phyloP scores from a whole-genome alignment of 2,888 invertebrate genomes.

The Norana najaformis region DNA sequence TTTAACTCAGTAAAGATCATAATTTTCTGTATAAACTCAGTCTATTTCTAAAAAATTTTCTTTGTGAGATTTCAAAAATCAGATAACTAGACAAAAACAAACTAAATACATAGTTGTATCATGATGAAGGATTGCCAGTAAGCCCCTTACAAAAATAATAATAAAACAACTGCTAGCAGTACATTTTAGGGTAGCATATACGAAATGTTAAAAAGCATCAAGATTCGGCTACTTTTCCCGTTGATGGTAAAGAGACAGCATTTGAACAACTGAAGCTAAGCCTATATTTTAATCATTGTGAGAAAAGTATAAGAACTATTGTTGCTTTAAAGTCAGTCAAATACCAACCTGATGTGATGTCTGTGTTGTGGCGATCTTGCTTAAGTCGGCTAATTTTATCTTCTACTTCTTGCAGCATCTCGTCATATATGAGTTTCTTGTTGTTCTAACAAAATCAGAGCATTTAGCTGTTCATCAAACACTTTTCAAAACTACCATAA shows the following conservation, averaged over 20 bases:
- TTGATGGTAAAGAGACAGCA: too few species aligned
- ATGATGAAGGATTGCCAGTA: neutral
- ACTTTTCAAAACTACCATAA: neutral
- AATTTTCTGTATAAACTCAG: neutral
- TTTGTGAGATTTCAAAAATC: neutral
- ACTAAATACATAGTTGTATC: neutral
- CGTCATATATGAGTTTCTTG: constrained; percentile 29
- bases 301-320: too few species aligned
- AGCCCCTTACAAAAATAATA: neutral
- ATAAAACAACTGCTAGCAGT: neutral
- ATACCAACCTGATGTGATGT: constrained; percentile 30
- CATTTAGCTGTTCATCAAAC: neutral
- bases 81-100: neutral
- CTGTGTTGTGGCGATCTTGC: constrained; percentile 34
- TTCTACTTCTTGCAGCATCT: constrained; percentile 30
- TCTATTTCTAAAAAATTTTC: neutral
- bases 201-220: neutral
- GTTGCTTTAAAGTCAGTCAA: neutral
- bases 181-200: neutral
- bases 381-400: constrained; percentile 32
- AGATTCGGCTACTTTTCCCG: neutral
- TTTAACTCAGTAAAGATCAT: too few species aligned
- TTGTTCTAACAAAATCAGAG: neutral
- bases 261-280: neutral
- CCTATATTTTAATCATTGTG: neutral